Evolutionary conservation across 2,888 invertebrate genomes (phyloP).

Genomic region (Biston betularia): DNA sequence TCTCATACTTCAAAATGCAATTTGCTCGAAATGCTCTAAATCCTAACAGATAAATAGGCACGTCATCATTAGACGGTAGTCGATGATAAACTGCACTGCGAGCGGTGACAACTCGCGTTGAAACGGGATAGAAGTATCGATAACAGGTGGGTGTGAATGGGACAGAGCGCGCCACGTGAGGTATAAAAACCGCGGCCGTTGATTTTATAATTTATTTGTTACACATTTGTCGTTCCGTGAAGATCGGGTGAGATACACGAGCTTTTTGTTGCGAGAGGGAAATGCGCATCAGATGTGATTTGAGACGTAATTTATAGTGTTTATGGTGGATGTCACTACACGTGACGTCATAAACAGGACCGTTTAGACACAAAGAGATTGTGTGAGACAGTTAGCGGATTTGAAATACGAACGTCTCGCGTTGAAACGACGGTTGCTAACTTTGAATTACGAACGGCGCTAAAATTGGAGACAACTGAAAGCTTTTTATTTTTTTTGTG

Average conservation of each 20-base stretch:
- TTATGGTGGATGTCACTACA: constrained; percentile 74
- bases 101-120: constrained; percentile 66
- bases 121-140: constrained; percentile 60
- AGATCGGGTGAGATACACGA: constrained; percentile 83
- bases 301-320: constrained; percentile 83
- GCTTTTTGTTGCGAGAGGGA: constrained; percentile 81
- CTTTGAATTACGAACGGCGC: constrained; percentile 35
- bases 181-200: constrained; percentile 82
- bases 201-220: constrained; percentile 86
- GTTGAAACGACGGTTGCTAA: constrained; percentile 25
- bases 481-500: constrained; percentile 6
- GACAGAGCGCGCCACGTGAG: constrained; percentile 63
- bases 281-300: constrained; percentile 84
- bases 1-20: constrained; percentile 69
- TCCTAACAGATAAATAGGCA: constrained; percentile 74
- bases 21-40: constrained; percentile 70
- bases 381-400: constrained; percentile 34
- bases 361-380: constrained; percentile 43
- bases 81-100: constrained; percentile 77
- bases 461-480: constrained; percentile 6
- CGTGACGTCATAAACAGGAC: constrained; percentile 72
- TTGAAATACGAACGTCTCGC: constrained; percentile 31
- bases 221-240: constrained; percentile 86
- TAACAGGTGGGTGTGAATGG: constrained; percentile 53
- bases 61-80: constrained; percentile 76